Evolutionary conservation across 2,888 invertebrate genomes (phyloP).

Genomic region (Lordiphosa andalusiaca): DNA sequence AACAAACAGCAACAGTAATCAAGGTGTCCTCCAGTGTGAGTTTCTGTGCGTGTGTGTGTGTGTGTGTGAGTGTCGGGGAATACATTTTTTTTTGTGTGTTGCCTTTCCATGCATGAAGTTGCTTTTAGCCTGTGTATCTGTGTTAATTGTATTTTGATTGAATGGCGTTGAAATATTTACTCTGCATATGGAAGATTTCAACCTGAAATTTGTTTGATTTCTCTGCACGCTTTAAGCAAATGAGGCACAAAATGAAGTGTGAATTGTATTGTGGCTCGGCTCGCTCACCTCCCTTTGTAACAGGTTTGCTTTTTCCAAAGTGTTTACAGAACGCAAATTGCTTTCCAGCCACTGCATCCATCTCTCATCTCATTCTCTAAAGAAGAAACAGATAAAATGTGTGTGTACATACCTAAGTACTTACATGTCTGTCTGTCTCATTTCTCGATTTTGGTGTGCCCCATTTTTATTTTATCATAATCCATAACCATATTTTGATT

Average conservation of each 20-base stretch:
- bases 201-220: conserved; percentile 5
- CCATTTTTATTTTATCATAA: conserved; percentile 73
- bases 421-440: background rate
- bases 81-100: conserved; percentile 19
- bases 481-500: conserved; percentile 75
- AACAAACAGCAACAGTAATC: conserved; percentile 16
- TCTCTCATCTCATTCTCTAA: background rate
- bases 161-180: conserved; percentile 62
- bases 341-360: conserved; percentile 11
- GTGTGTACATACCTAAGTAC: too few species aligned
- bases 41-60: conserved; percentile 23
- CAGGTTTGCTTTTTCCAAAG: conserved; percentile 25
- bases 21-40: conserved; percentile 42
- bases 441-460: conserved; percentile 35
- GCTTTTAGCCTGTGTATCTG: conserved; percentile 43
- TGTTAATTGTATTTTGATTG: conserved; percentile 73
- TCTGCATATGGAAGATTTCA: conserved; percentile 9
- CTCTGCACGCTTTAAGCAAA: conserved; percentile 1
- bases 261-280: background rate
- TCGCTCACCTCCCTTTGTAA: conserved; percentile 17
- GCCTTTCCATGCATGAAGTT: conserved; percentile 34
- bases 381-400: background rate
- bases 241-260: conserved; percentile 12
- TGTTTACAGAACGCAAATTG: conserved; percentile 36
- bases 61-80: conserved; percentile 4